Evolutionary conservation across 2,113 vertebrate genomes (phyloP).

Genomic region (Oryzias woworae): DNA sequence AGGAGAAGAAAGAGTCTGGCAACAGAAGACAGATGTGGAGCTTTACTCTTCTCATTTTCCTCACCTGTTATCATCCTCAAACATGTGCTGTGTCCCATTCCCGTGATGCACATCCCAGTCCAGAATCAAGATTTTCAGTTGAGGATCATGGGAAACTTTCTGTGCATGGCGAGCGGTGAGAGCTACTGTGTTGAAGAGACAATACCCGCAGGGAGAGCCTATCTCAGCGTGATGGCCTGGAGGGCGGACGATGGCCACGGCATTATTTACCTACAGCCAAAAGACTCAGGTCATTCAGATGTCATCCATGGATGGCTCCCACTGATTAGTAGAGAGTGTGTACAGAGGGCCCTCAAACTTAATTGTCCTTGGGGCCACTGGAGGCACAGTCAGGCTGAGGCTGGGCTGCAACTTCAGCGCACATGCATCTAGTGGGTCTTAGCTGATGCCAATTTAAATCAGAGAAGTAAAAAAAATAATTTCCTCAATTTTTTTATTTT

Average conservation of each 20-base stretch:
- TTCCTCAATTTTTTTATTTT: too few species aligned
- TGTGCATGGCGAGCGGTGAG: constrained; percentile 86
- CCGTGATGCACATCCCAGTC: constrained; percentile 94
- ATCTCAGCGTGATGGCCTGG: constrained; percentile 86
- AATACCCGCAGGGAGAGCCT: constrained; percentile 85
- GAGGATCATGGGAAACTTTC: constrained; percentile 58
- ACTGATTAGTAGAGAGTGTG: too few species aligned
- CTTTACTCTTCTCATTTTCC: neutral
- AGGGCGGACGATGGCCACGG: constrained; percentile 84
- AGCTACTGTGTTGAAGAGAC: constrained; percentile 88
- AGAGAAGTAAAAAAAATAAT: too few species aligned
- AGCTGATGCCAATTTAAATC: too few species aligned
- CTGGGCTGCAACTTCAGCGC: too few species aligned
- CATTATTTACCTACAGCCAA: constrained; percentile 79
- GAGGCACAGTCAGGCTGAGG: too few species aligned
- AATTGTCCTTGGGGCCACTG: too few species aligned
- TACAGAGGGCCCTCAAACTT: too few species aligned
- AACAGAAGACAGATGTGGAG: too few species aligned
- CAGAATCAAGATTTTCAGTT: constrained; percentile 82
- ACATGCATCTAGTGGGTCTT: too few species aligned
- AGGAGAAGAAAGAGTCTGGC: constrained; percentile 2
- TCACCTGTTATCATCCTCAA: constrained; percentile 86
- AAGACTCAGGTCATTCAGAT: neutral
- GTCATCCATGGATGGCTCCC: too few species aligned
- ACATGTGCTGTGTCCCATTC: constrained; percentile 92